Conservation (phyloP, 2,888 invertebrate species). For the Euclidia mi region DNA sequence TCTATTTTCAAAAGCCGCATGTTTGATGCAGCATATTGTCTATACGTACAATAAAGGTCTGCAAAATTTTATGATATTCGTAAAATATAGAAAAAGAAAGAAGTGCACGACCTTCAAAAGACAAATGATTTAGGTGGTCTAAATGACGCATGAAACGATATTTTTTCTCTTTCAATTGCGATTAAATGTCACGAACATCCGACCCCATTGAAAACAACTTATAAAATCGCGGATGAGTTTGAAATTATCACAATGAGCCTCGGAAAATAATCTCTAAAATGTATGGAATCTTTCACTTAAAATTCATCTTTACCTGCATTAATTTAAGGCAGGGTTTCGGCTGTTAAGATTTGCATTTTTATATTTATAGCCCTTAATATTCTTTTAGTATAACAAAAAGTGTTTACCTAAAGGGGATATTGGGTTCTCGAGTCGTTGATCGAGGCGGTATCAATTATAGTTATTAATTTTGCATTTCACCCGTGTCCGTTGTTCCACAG, state of each 20-base stretch:
- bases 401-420: slow-evolving; percentile 49
- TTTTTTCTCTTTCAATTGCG: slow-evolving; percentile 27
- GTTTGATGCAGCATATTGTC: too few relatives aligned
- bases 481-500: slow-evolving; percentile 27
- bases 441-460: slow-evolving; percentile 56
- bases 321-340: slow-evolving; percentile 25
- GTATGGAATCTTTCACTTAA: slow-evolving; percentile 7
- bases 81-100: too few relatives aligned
- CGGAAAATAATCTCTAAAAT: slow-evolving; percentile 34
- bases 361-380: slow-evolving; percentile 35
- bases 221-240: slow-evolving; percentile 54
- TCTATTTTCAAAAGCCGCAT: too few relatives aligned
- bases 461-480: slow-evolving; percentile 59
- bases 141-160: slow-evolving; percentile 19
- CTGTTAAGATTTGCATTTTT: background rate
- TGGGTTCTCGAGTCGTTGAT: slow-evolving; percentile 40
- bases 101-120: background rate
- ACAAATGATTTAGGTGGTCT: slow-evolving; percentile 12
- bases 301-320: slow-evolving; percentile 6
- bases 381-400: slow-evolving; percentile 51
- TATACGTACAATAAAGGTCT: too few relatives aligned
- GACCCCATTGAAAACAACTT: slow-evolving; percentile 52
- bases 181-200: slow-evolving; percentile 46
- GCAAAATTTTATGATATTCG: too few relatives aligned
- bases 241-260: slow-evolving; percentile 48